Conservation (phyloP, 1,140 invertebrate species). For the Calliphora vicina region DNA sequence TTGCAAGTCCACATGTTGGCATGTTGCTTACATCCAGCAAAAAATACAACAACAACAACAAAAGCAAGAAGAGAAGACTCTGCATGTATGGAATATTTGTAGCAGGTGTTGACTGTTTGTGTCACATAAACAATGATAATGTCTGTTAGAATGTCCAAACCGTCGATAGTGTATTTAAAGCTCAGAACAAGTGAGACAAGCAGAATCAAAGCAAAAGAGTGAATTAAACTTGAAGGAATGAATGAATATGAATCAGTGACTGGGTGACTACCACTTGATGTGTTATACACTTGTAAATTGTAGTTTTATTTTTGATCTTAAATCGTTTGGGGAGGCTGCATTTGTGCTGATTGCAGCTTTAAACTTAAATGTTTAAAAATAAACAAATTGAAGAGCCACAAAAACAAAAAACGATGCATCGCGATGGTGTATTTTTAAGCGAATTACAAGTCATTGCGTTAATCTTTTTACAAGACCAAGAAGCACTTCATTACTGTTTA, state of each 20-base stretch:
- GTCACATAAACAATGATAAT: constrained; percentile 32
- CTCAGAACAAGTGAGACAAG: background rate
- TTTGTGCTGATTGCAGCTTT: background rate
- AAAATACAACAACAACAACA: no score
- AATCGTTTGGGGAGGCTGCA: background rate
- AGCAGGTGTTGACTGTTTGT: constrained; percentile 31
- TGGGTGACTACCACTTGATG: background rate
- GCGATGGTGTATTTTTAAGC: background rate
- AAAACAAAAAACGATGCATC: background rate
- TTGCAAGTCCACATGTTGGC: background rate
- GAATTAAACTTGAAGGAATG: background rate
- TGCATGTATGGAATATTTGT: background rate
- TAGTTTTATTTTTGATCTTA: background rate
- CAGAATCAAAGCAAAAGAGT: background rate
- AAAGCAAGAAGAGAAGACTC: no score
- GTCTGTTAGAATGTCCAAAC: constrained; percentile 21
- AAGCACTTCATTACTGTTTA: background rate
- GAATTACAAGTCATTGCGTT: constrained; percentile 29
- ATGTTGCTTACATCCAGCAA: no score
- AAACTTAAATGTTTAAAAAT: background rate
- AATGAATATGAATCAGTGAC: background rate
- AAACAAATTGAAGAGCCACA: background rate
- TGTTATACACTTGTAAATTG: background rate
- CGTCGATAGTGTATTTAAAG: background rate
- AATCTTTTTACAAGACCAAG: background rate